These are phyloP conservation scores for Panorpa germanica DNA, from an alignment of 2,888 invertebrate species.

Conservation along the genomic window DNA sequence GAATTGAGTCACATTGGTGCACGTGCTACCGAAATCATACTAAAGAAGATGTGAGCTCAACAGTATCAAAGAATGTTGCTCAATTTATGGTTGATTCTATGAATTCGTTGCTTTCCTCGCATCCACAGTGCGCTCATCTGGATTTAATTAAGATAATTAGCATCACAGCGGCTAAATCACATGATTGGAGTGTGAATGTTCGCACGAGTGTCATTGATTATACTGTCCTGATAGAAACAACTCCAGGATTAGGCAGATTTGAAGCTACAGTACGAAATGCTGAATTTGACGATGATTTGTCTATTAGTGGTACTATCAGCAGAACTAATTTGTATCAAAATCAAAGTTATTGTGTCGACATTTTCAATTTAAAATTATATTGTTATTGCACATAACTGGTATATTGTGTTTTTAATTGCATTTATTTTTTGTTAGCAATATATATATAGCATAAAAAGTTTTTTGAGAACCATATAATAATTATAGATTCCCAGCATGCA, in stretches of 20 bases:
- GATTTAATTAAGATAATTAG: slow-evolving; percentile 32
- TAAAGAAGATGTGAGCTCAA: slow-evolving; percentile 32
- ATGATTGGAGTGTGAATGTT: slow-evolving; percentile 20
- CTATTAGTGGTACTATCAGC: slow-evolving; percentile 44
- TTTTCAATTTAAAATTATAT: slow-evolving; percentile 56
- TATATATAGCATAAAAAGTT: too few species aligned
- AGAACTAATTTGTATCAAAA: slow-evolving; percentile 63
- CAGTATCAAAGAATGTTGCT: slow-evolving; percentile 30
- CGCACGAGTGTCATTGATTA: slow-evolving; percentile 35
- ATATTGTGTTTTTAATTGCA: too few species aligned
- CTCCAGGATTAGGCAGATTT: slow-evolving; percentile 53
- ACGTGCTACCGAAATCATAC: slow-evolving; percentile 46
- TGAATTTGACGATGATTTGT: slow-evolving; percentile 20
- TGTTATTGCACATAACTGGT: too few species aligned
- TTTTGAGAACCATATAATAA: too few species aligned
- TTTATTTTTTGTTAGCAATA: too few species aligned
- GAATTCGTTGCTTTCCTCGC: slow-evolving; percentile 33
- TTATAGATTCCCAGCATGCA: too few species aligned
- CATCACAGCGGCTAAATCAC: slow-evolving; percentile 33
- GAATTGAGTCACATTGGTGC: slow-evolving; percentile 61
- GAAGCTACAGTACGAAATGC: slow-evolving; percentile 63
- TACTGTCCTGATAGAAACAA: slow-evolving; percentile 38
- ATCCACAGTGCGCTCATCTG: slow-evolving; percentile 39
- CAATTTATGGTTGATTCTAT: slow-evolving; percentile 33
- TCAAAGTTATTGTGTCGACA: slow-evolving; percentile 58